Conservation (phyloP, 2,797 vertebrate species). For the Enteromius paludinosus region DNA sequence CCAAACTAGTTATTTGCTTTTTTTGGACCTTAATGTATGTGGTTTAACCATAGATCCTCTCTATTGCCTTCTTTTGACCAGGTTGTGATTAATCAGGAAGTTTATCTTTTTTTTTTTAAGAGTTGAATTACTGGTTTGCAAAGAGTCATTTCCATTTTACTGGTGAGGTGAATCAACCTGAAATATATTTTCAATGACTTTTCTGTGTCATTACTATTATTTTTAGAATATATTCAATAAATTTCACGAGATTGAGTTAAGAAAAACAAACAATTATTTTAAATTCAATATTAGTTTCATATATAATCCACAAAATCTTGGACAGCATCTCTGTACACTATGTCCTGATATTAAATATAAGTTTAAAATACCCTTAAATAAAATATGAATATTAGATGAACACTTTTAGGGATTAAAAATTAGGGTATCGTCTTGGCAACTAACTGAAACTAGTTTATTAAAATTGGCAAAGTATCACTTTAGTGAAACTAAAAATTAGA, state of each 20-base stretch:
- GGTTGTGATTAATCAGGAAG: conserved; percentile 35
- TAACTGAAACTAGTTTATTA: neutral
- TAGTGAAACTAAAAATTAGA: neutral
- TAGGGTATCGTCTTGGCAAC: too few relatives aligned
- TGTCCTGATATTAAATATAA: neutral
- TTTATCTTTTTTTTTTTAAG: conserved; percentile 26
- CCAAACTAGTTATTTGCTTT: conserved; percentile 8
- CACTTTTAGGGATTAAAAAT: neutral
- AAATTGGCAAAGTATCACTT: neutral
- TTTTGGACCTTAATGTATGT: neutral
- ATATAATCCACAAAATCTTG: neutral
- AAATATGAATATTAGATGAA: neutral
- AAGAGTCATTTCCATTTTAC: conserved; percentile 20
- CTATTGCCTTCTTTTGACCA: conserved; percentile 25
- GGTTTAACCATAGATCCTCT: conserved; percentile 1
- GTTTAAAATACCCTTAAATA: neutral
- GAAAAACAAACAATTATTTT: neutral
- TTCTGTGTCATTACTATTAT: neutral
- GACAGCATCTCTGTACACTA: neutral
- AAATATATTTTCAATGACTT: neutral
- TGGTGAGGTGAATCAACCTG: neutral
- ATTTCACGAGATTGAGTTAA: neutral
- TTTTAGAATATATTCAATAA: neutral
- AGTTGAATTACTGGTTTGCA: conserved; percentile 48
- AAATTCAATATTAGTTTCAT: neutral